These are phyloP conservation scores for Drosophila nigrodunni DNA, from an alignment of 1,140 invertebrate species.

Conservation along the genomic window DNA sequence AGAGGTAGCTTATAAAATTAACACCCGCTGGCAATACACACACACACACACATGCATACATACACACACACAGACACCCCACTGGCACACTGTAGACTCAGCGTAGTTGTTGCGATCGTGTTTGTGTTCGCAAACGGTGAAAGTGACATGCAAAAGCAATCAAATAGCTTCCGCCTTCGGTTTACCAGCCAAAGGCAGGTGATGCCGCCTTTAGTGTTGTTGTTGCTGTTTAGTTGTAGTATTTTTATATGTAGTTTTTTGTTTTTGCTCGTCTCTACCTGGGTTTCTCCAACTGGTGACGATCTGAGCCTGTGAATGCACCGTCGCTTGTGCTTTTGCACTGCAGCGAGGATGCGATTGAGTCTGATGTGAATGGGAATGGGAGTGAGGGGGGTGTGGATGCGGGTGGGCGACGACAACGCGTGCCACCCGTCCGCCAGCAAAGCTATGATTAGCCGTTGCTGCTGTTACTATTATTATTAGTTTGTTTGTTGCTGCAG, in stretches of 20 bases:
- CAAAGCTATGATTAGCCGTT: constrained; percentile 42
- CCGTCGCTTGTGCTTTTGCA: not conserved
- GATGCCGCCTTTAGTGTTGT: constrained; percentile 15
- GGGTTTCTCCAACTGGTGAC: constrained; percentile 54
- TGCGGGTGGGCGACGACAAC: constrained; percentile 44
- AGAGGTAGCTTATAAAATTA: constrained; percentile 55
- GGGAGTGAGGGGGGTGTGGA: constrained; percentile 10
- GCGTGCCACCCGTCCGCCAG: constrained; percentile 38
- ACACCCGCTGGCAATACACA: constrained; percentile 39
- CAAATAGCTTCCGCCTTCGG: constrained; percentile 80
- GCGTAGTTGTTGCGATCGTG: constrained; percentile 25
- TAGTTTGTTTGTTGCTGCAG: constrained; percentile 20
- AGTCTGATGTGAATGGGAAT: not conserved
- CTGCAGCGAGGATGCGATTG: constrained; percentile 11
- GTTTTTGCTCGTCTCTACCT: constrained; percentile 52
- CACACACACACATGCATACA: constrained; percentile 35
- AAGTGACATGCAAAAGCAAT: constrained; percentile 83
- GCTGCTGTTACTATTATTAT: constrained; percentile 12
- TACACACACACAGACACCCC: constrained; percentile 36
- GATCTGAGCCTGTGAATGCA: constrained; percentile 27
- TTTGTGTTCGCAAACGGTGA: constrained; percentile 65
- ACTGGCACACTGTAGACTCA: constrained; percentile 59
- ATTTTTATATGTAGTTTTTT: not conserved
- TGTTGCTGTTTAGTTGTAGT: not conserved
- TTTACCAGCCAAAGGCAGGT: constrained; percentile 49